These are phyloP conservation scores for Phymatocera aterrima DNA, from an alignment of 2,888 invertebrate species.

Conservation along the genomic window DNA sequence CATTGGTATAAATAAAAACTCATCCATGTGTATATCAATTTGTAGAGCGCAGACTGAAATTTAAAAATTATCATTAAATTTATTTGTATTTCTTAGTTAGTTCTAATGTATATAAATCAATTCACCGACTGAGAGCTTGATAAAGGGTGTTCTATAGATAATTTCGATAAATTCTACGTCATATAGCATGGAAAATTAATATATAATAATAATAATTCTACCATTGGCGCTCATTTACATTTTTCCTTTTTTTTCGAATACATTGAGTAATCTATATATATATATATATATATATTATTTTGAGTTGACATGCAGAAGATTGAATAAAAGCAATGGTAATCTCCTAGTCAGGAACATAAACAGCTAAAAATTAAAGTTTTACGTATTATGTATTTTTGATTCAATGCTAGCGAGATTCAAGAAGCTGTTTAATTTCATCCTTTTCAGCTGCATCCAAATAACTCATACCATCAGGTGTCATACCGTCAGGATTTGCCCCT, in stretches of 20 bases:
- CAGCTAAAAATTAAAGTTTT: slow-evolving; percentile 66
- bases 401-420: slow-evolving; percentile 68
- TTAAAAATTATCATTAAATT: no score
- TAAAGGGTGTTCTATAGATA: slow-evolving; percentile 31
- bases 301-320: slow-evolving; percentile 64
- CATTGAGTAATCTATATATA: slow-evolving; percentile 53
- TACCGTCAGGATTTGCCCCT: slow-evolving; percentile 82
- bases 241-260: slow-evolving; percentile 48
- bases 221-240: slow-evolving; percentile 51
- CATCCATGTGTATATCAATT: background rate
- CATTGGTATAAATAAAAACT: slow-evolving; percentile 7
- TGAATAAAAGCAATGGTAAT: slow-evolving; percentile 65
- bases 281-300: slow-evolving; percentile 49
- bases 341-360: slow-evolving; percentile 70
- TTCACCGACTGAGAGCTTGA: slow-evolving; percentile 47
- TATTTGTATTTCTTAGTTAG: background rate
- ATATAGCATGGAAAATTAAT: slow-evolving; percentile 41
- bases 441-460: slow-evolving; percentile 94
- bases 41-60: background rate
- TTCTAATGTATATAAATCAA: slow-evolving; percentile 51
- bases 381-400: slow-evolving; percentile 58
- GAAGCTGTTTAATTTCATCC: slow-evolving; percentile 90
- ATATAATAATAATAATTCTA: slow-evolving; percentile 46
- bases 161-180: slow-evolving; percentile 33
- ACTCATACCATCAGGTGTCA: slow-evolving; percentile 90